These are phyloP conservation scores for Lacerta agilis DNA, from an alignment of 2,797 vertebrate species.

Conservation along the genomic window DNA sequence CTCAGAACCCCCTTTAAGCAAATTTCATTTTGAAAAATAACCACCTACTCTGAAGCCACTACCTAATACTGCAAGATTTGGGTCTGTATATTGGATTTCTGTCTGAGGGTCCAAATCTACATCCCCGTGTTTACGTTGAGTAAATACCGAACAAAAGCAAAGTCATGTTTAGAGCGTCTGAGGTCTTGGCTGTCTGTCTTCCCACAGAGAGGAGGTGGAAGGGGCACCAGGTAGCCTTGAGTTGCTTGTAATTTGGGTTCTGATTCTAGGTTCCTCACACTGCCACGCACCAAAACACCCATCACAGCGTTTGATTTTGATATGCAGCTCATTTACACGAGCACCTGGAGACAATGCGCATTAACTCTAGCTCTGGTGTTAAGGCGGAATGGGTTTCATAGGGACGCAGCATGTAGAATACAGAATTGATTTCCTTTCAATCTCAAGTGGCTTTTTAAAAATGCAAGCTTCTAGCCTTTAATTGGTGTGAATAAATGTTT, in stretches of 20 bases:
- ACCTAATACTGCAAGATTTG: constrained; percentile 41
- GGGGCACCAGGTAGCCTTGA: not conserved
- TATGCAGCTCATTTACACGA: not conserved
- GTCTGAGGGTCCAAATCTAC: constrained; percentile 60
- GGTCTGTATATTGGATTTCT: constrained; percentile 66
- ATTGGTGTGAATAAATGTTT: not conserved
- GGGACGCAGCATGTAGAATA: not conserved
- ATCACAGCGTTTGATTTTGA: not conserved
- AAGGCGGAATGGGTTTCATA: too few species aligned
- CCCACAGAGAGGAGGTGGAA: not conserved
- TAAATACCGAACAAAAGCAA: constrained; percentile 47
- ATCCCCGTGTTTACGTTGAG: constrained; percentile 50
- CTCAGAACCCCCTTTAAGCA: constrained; percentile 68
- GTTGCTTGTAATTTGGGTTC: not conserved
- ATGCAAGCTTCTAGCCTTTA: not conserved
- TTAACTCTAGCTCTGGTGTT: not conserved
- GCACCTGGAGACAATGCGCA: too few species aligned
- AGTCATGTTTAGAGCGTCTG: not conserved
- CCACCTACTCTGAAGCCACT: constrained; percentile 59
- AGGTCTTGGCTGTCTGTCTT: not conserved
- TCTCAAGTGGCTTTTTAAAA: not conserved
- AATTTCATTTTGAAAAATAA: constrained; percentile 75
- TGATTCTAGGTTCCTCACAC: not conserved
- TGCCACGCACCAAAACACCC: not conserved
- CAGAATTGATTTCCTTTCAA: not conserved